phyloP scores from a whole-genome alignment of 2,888 invertebrate genomes.

The Apodemia duryi region DNA sequence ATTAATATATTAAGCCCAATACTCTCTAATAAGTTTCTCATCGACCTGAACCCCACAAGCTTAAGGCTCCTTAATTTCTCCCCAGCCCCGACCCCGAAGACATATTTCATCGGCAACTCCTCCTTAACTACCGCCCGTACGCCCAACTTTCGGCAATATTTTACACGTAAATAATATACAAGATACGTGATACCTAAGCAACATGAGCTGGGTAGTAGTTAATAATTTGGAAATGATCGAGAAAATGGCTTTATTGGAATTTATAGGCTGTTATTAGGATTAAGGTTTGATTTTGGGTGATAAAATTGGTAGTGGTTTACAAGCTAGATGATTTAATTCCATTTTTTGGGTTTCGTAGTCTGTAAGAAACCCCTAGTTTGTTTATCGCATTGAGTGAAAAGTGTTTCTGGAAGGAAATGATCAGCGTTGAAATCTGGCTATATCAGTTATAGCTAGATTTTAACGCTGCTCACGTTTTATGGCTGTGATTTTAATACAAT shows the following conservation, averaged over 20 bases:
- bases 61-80: constrained; percentile 68
- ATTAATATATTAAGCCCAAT: constrained; percentile 35
- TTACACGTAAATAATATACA: constrained; percentile 64
- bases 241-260: constrained; percentile 14
- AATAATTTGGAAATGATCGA: constrained; percentile 19
- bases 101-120: constrained; percentile 75
- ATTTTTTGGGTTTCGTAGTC: too few relatives aligned
- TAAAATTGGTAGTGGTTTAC: too few relatives aligned
- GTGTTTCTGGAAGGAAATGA: too few relatives aligned
- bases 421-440: too few relatives aligned
- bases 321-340: too few relatives aligned
- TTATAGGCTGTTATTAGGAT: neutral
- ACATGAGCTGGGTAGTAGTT: constrained; percentile 20
- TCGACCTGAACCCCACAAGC: constrained; percentile 54
- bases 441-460: too few relatives aligned
- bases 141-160: constrained; percentile 67
- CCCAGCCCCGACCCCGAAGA: constrained; percentile 54
- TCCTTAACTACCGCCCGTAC: constrained; percentile 57
- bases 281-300: neutral
- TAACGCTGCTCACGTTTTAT: too few relatives aligned
- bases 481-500: too few relatives aligned
- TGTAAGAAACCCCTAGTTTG: too few relatives aligned
- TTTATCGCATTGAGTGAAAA: too few relatives aligned
- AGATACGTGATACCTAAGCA: constrained; percentile 49
- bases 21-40: constrained; percentile 57